These are phyloP conservation scores for Frankliniella intonsa DNA, from an alignment of 2,888 invertebrate genomes.

Conservation along the genomic window DNA sequence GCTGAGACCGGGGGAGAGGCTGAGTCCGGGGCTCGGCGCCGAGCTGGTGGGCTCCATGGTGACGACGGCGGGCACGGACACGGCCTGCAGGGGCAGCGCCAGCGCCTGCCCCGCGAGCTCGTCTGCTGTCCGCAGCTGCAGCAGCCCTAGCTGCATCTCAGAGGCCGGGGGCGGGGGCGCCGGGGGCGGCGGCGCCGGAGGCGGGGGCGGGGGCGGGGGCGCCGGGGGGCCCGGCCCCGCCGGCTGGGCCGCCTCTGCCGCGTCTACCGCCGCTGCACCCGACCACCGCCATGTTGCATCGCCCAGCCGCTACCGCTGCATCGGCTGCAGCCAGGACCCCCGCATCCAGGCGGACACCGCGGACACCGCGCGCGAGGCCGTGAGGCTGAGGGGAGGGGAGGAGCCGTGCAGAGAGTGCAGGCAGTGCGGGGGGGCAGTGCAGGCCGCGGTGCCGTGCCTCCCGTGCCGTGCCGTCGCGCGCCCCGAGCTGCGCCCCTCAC, in stretches of 20 bases:
- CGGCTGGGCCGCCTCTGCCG: not conserved
- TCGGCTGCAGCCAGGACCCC: not conserved
- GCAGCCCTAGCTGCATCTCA: conserved; percentile 21
- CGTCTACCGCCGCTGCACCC: not conserved
- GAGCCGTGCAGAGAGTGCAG: not conserved
- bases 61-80: not conserved
- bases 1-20: not conserved
- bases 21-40: conserved; percentile 3
- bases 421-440: not conserved
- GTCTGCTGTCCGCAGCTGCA: not conserved
- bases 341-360: not conserved
- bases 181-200: not conserved
- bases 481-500: not conserved
- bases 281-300: conserved; percentile 2
- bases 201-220: not conserved
- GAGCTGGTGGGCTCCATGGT: conserved; percentile 13
- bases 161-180: not conserved
- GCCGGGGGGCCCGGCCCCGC: not conserved
- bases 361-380: not conserved
- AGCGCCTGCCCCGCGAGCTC: not conserved
- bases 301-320: not conserved
- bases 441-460: not conserved
- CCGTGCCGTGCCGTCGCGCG: not conserved
- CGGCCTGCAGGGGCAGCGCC: not conserved
- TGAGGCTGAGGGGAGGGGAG: not conserved